Evolutionary conservation across 1,140 invertebrate species (phyloP), one percentile per base, ranked within the genome.

Genomic region (Thaumatotibia leucotreta): DNA sequence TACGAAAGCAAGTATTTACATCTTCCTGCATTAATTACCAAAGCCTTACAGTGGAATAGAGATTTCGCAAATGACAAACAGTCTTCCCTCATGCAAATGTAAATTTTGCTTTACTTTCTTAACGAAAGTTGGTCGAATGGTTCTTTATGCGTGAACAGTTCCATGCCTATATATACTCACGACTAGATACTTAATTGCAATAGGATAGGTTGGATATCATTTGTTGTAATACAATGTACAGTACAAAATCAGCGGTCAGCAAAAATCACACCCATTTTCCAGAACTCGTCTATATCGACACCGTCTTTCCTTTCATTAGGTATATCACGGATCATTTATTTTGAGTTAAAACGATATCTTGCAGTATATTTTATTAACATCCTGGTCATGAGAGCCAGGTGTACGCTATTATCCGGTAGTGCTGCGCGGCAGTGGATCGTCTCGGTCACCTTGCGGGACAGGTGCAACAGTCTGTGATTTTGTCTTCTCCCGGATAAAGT

Each of bases 91-190:
- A 5, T 31, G 6, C 23, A 20, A 27, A 58, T 58, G 52, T 58
- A 58, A 58, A 27, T 27, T 58, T 58, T 27, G 23, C 1, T 58
- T 58, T 58, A 58, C 52, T 58, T 58, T 58, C 52, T 27, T 14
- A 58, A 14, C n/a, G 52, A 58, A 58, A 58, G 23, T 14, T 22
- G 50, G 50, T 27, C 22, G 9, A 8, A 14, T 52, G 5, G 50
- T 24, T 52, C 23, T 27, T 20, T 27, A 52, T 52, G 22, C 50
- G 50, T 29, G 39, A 45, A 45, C 39, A 5, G 39, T 1, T 45
- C 39, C n/a, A 14, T 8, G 14, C 39, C 39, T 1, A 17, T n/a
- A 4, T 45, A 5, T 8, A 17, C 39, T 20, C 39, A 45, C 0
- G 8, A 1, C 39, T 0, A 2, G 32, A 1, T 8, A 33, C n/a